Evolutionary conservation across 2,888 invertebrate species (phyloP).

Genomic region (Lasioglossum morio): DNA sequence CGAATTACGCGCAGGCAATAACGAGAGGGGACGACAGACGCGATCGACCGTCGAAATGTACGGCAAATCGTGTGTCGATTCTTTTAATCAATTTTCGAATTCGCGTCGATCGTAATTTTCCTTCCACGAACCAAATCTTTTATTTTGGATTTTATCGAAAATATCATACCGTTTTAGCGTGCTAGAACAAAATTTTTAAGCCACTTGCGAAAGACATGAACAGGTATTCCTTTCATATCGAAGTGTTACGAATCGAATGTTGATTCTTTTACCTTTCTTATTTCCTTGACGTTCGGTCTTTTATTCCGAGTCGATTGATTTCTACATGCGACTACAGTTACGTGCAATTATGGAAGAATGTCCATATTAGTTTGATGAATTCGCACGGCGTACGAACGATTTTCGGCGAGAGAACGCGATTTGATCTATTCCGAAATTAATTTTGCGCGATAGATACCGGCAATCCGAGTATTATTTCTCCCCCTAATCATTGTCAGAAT

Average conservation of each 20-base stretch:
- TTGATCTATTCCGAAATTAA: not conserved
- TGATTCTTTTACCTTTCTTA: not conserved
- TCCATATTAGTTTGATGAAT: slow-evolving; percentile 13
- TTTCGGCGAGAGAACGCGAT: not conserved
- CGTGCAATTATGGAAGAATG: slow-evolving; percentile 11
- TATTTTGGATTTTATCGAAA: not conserved
- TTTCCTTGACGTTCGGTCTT: not conserved
- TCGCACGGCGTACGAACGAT: slow-evolving; percentile 11
- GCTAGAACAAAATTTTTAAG: not conserved
- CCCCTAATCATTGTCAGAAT: slow-evolving; percentile 17
- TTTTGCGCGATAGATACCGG: not conserved
- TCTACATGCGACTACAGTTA: not conserved
- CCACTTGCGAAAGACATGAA: not conserved
- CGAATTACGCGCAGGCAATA: slow-evolving; percentile 40
- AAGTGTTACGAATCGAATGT: not conserved
- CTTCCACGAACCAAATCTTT: not conserved
- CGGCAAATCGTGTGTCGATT: slow-evolving; percentile 60
- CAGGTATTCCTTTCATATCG: not conserved
- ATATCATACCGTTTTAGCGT: not conserved
- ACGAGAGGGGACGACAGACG: not conserved
- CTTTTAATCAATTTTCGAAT: slow-evolving; percentile 50
- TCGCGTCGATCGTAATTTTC: slow-evolving; percentile 31
- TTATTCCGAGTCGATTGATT: slow-evolving; percentile 8
- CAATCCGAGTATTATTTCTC: not conserved
- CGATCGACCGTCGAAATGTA: slow-evolving; percentile 3